Base-by-base conservation (phyloP, 2,888 invertebrate species). In the Dynastes hyllus region DNA sequence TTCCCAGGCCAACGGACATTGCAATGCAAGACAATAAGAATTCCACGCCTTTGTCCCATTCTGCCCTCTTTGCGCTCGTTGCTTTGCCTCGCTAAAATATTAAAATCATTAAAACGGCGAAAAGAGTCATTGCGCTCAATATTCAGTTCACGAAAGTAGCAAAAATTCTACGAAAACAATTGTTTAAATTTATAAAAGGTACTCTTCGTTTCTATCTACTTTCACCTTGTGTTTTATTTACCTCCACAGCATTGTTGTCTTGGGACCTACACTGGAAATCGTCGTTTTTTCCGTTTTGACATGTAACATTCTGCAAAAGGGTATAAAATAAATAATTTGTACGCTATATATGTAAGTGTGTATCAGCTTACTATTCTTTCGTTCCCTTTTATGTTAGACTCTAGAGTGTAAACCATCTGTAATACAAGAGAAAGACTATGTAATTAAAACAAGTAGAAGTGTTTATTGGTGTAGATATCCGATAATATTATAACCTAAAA, bases 21-120 rank as follows among this genome's bases (percentile, higher is more conserved):
- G 94, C 93, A 79, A 95, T 94, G 84, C 94, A 94, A 0, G 94
- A 94, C 90, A 95, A 93, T 2, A 94, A 90, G 86, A 95, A 94
- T 86, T 95, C 94, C 0, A 93, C 85, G 70, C 92, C 92, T 83
- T 91, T 93, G 53, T 91, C 91, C 94, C 94, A 95, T 86, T 85
- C 82, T 32, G 83, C 85, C 37, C 86, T 80, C 55, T 69, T 51
- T 40, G 32, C 27, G 2, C 27, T 22, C 27, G 55, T 27, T 53
- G 27, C 45, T 29, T 69, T 50, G 27, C 6, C 50, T 40, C 61
- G 40, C 27, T 58, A 29, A 76, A 76, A 76, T 51, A 69, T 45
- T 69, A 29, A 69, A 45, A 45, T 45, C 45, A 8, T 45, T 45
- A 45, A 45, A 45, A 8, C 11, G 11, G 9, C 9, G 45, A 45